A percentile compares a stretch with the other conserved stretches of the same genome.
phyloP scores from a whole-genome alignment of 2,888 invertebrate genomes.

The Heteromurus nitidus region DNA sequence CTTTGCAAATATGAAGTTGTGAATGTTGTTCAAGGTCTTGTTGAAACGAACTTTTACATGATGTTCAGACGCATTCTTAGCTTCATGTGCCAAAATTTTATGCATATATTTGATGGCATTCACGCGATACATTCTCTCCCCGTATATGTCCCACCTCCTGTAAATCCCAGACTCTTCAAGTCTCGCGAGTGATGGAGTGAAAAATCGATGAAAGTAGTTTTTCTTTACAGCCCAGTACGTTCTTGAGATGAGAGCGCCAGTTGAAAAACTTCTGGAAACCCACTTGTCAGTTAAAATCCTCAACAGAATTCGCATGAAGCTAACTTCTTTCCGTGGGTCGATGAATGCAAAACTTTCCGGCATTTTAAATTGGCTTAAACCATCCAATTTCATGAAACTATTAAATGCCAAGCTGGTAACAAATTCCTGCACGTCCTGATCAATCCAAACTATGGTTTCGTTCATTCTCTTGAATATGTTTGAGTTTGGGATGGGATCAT shows the following conservation, averaged over 20 bases:
- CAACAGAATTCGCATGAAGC: background rate
- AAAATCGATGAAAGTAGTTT: conserved; percentile 8
- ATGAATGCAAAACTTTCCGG: background rate
- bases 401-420: background rate
- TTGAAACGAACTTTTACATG: background rate
- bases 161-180: background rate
- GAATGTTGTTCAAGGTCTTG: background rate
- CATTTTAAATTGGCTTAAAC: background rate
- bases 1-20: background rate
- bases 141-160: background rate
- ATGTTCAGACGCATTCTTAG: background rate
- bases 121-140: background rate
- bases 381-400: background rate
- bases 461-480: background rate
- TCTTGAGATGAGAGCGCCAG: background rate
- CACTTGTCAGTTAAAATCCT: background rate
- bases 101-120: background rate
- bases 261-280: background rate
- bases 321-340: background rate
- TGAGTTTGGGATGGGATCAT: background rate
- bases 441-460: background rate
- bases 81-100: background rate
- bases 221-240: background rate
- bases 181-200: background rate
- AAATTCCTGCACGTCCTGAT: background rate